Conservation (phyloP, 2,113 vertebrate species). For the Indri indri region DNA sequence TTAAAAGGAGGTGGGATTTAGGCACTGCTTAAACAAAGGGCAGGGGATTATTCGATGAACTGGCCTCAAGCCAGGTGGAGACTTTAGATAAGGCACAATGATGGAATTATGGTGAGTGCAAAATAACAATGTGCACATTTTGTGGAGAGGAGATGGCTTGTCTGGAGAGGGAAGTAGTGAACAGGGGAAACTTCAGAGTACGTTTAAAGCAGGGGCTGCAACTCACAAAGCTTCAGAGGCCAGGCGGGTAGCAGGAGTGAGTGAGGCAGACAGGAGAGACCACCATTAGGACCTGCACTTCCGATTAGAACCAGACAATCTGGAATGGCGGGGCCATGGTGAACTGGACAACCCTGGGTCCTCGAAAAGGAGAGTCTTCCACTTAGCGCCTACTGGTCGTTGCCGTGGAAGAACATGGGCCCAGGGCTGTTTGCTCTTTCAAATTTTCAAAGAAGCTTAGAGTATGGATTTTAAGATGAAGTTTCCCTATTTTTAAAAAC, state of each 20-base stretch:
- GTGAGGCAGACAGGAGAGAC: neutral
- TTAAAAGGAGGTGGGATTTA: conserved; percentile 16
- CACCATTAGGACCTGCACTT: neutral
- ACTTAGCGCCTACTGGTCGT: neutral
- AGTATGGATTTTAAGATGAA: conserved; percentile 12
- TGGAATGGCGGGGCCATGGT: neutral
- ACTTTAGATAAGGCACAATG: neutral
- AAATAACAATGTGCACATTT: neutral
- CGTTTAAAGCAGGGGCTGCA: neutral
- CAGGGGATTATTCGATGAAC: neutral
- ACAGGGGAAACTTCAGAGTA: neutral
- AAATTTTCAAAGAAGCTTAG: neutral
- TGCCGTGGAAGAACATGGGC: neutral
- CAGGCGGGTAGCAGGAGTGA: neutral
- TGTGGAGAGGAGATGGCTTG: neutral
- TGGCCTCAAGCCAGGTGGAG: neutral
- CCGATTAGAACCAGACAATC: neutral
- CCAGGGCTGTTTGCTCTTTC: neutral
- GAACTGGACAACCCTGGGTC: neutral
- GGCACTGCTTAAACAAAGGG: neutral
- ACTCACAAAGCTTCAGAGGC: neutral
- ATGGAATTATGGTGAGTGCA: neutral
- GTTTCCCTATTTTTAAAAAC: neutral
- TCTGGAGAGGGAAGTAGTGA: neutral
- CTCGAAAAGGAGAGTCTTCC: neutral